phyloP scores from a whole-genome alignment of 1,140 invertebrate species.

The Lepidurus apus region DNA sequence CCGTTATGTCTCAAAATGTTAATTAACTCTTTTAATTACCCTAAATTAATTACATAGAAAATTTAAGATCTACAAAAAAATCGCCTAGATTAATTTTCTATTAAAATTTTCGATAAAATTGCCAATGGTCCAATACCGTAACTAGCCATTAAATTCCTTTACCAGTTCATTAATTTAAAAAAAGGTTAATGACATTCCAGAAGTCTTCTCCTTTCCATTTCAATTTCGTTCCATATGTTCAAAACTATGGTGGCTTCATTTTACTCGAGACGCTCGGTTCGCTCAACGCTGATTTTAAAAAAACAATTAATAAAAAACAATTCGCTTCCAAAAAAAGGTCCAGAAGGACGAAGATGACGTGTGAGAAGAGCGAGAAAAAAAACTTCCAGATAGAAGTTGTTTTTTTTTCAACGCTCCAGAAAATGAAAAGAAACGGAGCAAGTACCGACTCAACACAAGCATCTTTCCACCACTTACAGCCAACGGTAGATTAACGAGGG shows the following conservation, averaged over 20 bases:
- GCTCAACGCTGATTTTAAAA: no score
- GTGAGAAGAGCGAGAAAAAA: no score
- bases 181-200: background rate
- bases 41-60: no score
- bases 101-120: no score
- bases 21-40: no score
- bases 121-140: no score
- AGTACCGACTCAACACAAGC: background rate
- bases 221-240: background rate
- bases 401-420: background rate
- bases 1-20: no score
- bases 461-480: conserved; percentile 18
- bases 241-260: background rate
- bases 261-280: background rate
- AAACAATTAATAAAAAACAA: no score
- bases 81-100: no score
- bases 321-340: background rate
- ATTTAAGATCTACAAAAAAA: no score
- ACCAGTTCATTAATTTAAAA: background rate
- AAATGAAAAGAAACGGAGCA: background rate
- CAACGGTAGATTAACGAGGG: background rate
- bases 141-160: background rate
- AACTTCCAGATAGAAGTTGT: no score
- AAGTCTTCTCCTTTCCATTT: background rate
- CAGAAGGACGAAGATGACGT: background rate